Conservation (phyloP, 2,113 vertebrate genomes). For the Hiodon alosoides region DNA sequence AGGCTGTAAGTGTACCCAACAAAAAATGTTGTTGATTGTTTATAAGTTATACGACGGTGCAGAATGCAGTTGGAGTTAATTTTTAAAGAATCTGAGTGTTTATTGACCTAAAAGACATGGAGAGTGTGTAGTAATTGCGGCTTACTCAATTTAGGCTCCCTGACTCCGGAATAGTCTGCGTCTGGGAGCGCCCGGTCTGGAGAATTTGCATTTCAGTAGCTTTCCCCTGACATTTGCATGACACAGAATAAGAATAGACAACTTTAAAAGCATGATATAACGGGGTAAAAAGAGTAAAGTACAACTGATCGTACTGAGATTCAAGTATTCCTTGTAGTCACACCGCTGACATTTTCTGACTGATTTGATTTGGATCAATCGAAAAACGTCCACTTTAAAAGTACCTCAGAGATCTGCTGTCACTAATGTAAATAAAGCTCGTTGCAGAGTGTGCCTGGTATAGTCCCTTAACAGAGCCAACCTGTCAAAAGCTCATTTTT, state of each 20-base stretch:
- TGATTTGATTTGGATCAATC: background rate
- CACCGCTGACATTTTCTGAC: background rate
- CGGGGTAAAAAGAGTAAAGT: too few relatives aligned
- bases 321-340: background rate
- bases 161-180: too few relatives aligned
- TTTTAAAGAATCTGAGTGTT: background rate
- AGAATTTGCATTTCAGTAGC: background rate
- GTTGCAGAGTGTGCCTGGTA: background rate
- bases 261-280: too few relatives aligned
- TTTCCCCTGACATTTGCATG: background rate
- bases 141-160: background rate
- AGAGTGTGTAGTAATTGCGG: background rate
- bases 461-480: background rate
- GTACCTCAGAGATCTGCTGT: background rate
- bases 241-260: background rate
- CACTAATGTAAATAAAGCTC: background rate
- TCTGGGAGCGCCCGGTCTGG: background rate
- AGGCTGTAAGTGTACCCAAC: too few relatives aligned
- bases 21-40: too few relatives aligned
- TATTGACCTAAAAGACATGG: background rate
- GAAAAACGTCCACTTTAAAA: background rate
- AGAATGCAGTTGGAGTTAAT: background rate
- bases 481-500: constrained; percentile 1
- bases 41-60: background rate
- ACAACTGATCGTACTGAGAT: background rate